Conservation (phyloP, 35 echinoderm and acorn worm genomes). For the Patiria miniata region DNA sequence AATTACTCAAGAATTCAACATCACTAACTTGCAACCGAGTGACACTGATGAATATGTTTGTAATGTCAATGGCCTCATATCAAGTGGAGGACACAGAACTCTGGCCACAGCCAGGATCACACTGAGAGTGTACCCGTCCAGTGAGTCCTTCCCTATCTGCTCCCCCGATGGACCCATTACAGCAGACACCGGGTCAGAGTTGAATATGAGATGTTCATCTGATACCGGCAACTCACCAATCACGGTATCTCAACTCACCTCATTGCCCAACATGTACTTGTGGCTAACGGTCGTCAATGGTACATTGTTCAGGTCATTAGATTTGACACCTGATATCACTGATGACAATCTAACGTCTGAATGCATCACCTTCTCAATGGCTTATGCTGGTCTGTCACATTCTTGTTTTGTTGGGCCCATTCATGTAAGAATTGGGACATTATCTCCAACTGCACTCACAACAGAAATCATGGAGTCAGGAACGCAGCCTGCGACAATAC, state of each 20-base stretch:
- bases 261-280: too few species aligned
- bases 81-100: not conserved
- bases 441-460: too few species aligned
- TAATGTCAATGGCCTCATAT: not conserved
- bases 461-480: too few species aligned
- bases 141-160: not conserved
- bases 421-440: not conserved
- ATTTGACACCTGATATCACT: not conserved
- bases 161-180: not conserved
- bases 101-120: not conserved
- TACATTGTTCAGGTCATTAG: not conserved
- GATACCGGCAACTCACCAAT: not conserved
- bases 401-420: not conserved
- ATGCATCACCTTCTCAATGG: not conserved
- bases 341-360: not conserved
- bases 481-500: too few species aligned
- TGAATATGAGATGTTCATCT: not conserved
- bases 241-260: not conserved
- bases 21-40: not conserved
- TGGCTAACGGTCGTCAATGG: too few species aligned
- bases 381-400: not conserved
- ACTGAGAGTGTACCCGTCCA: not conserved
- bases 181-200: not conserved
- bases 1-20: not conserved
- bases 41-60: not conserved